phyloP scores from a whole-genome alignment of 1,140 invertebrate genomes.

The Drosophila ambigua region DNA sequence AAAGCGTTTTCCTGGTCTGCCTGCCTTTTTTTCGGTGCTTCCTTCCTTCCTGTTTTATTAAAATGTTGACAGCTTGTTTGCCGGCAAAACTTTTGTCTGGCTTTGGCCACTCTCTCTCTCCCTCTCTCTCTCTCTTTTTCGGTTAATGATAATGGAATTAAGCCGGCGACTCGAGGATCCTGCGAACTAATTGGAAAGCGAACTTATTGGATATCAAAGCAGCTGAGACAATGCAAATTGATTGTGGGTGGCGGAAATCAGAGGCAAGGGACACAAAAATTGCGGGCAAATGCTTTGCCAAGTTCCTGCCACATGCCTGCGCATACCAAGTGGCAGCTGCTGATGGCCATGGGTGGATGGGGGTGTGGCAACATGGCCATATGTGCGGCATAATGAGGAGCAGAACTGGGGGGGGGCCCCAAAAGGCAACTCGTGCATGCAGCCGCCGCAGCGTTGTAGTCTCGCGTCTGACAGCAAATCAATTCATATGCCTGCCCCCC shows the following conservation, averaged over 20 bases:
- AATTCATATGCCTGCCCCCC: slow-evolving; percentile 69
- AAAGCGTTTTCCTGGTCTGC: slow-evolving; percentile 32
- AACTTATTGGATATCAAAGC: slow-evolving; percentile 5
- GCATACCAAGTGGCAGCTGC: slow-evolving; percentile 76
- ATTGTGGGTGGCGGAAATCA: slow-evolving; percentile 12
- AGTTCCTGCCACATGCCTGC: slow-evolving; percentile 77
- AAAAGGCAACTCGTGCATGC: slow-evolving; percentile 73
- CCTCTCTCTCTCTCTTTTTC: background rate
- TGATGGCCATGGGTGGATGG: slow-evolving; percentile 2
- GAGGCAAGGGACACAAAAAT: slow-evolving; percentile 33
- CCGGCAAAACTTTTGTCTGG: slow-evolving; percentile 30
- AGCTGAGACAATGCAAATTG: slow-evolving; percentile 70
- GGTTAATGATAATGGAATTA: slow-evolving; percentile 47
- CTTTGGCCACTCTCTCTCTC: background rate
- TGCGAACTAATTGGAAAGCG: background rate
- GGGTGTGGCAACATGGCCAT: slow-evolving; percentile 57
- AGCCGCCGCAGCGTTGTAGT: slow-evolving; percentile 29
- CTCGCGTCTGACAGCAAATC: slow-evolving; percentile 69
- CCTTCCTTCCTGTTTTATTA: slow-evolving; percentile 37
- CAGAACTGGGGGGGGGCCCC: slow-evolving; percentile 20
- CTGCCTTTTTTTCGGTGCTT: slow-evolving; percentile 6
- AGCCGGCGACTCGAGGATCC: slow-evolving; percentile 17
- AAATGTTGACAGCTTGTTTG: slow-evolving; percentile 74
- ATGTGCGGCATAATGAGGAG: slow-evolving; percentile 79
- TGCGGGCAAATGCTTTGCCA: slow-evolving; percentile 41